Evolutionary conservation across 1,140 invertebrate species (phyloP).

Genomic region (Bombus breviceps): DNA sequence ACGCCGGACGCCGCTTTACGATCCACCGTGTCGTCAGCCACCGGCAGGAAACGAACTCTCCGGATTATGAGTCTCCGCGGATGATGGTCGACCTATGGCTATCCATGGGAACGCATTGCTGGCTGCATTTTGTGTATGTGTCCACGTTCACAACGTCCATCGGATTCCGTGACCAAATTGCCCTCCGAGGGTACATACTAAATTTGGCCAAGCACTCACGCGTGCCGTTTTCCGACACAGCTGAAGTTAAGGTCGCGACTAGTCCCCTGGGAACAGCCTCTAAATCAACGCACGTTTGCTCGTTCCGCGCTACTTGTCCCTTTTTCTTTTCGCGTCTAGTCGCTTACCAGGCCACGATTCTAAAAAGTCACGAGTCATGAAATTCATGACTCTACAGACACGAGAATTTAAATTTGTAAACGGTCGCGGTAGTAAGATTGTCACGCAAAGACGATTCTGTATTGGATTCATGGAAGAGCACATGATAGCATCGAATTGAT

Average conservation of each 20-base stretch:
- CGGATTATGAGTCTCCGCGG: constrained; percentile 48
- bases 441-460: constrained; percentile 13
- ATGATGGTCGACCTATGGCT: constrained; percentile 7
- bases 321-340: not conserved
- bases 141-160: not conserved
- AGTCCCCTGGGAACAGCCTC: constrained; percentile 4
- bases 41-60: not conserved
- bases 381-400: constrained; percentile 39
- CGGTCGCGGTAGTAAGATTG: constrained; percentile 16
- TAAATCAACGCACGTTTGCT: constrained; percentile 36
- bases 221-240: not conserved
- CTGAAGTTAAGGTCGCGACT: constrained; percentile 29
- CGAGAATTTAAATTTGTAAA: constrained; percentile 59
- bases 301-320: constrained; percentile 13
- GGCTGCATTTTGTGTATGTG: not conserved
- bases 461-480: no score
- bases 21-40: not conserved
- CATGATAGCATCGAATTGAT: no score
- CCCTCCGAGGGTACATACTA: constrained; percentile 40
- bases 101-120: constrained; percentile 16
- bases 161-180: constrained; percentile 6
- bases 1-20: constrained; percentile 49
- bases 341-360: constrained; percentile 49
- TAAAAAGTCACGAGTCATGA: constrained; percentile 57
- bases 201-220: constrained; percentile 22